phyloP scores from a whole-genome alignment of 2,797 vertebrate genomes.

The Esox masquinongy region DNA sequence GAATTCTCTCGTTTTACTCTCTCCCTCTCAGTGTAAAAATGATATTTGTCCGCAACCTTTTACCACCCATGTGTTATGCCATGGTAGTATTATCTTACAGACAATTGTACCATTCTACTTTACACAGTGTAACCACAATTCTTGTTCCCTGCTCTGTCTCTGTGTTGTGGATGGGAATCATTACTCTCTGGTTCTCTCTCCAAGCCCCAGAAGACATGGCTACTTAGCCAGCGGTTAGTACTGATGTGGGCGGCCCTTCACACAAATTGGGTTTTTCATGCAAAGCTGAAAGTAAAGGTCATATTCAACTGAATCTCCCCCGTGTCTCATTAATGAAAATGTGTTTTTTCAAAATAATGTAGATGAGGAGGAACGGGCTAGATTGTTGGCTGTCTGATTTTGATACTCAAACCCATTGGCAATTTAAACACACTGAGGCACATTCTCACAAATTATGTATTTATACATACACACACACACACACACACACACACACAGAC shows the following conservation, averaged over 20 bases:
- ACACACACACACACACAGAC: not conserved
- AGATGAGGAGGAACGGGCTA: conserved; percentile 22
- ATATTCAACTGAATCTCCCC: conserved; percentile 37
- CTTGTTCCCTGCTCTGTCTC: not conserved
- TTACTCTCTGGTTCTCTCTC: conserved; percentile 23
- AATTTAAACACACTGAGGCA: not conserved
- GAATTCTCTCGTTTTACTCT: no score
- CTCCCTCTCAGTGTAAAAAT: no score
- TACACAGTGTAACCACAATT: not conserved
- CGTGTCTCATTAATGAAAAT: conserved; percentile 55
- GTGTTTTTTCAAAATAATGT: conserved; percentile 51
- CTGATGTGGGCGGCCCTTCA: conserved; percentile 43
- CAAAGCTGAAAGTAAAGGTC: conserved; percentile 59
- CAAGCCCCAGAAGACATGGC: conserved; percentile 29
- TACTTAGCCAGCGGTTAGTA: conserved; percentile 43
- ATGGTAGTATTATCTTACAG: not conserved
- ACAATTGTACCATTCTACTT: not conserved
- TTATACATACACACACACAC: not conserved
- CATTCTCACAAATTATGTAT: not conserved
- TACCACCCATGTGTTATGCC: not conserved
- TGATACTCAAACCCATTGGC: conserved; percentile 17
- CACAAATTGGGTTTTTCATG: conserved; percentile 46
- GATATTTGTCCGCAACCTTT: not conserved
- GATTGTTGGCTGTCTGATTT: conserved; percentile 20
- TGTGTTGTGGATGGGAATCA: conserved; percentile 2